Evolutionary conservation across 92 coral and sea anemone genomes (phyloP), one percentile per base, ranked within the genome.

Genomic region (Meandrina meandrites): DNA sequence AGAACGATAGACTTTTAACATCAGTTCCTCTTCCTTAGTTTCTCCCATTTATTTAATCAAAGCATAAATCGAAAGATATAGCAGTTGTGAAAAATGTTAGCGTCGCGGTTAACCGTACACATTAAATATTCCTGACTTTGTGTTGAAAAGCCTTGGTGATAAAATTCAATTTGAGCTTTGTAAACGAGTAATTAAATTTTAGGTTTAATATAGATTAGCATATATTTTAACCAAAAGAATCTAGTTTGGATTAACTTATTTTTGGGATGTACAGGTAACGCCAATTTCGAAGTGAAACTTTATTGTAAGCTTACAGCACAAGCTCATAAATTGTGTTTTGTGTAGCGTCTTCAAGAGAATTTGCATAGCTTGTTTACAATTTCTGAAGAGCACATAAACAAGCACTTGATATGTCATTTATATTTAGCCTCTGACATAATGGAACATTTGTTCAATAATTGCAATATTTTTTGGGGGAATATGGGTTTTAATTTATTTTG

Each of bases 1-100:
- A 58, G 89, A 88, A 82, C 86, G 90, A 74, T 79, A 85, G 87
- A 34, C 73, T 34, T 28, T n/a, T 47, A 60, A 64, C 22, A n/a
- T 15, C 27, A 27, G 24, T 28, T 2, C 28, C 11, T 19, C 34
- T 24, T 36, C 12, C 8, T 36, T 18, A 7, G n/a, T n/a, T n/a
- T n/a, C n/a, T 4, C 53, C 9, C 53, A 48, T 48, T 2, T 18
- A 34, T 35, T 34, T 21, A 13, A 71, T 47, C 60, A 51, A 36
- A 32, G 48, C 68, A 28, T 22, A 34, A 51, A 72, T 73, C 80
- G 32, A 48, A 70, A 40, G 37, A 68, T 78, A 45, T 24, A 53
- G 19, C 75, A 62, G 47, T 80, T 80, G 34, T 18, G 64, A 17
- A 22, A 35, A 73, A 22, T 34, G 56, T 17, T 66, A 21, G 79